phyloP scores from a whole-genome alignment of 2,888 invertebrate species.

The Andricus quercusramuli region DNA sequence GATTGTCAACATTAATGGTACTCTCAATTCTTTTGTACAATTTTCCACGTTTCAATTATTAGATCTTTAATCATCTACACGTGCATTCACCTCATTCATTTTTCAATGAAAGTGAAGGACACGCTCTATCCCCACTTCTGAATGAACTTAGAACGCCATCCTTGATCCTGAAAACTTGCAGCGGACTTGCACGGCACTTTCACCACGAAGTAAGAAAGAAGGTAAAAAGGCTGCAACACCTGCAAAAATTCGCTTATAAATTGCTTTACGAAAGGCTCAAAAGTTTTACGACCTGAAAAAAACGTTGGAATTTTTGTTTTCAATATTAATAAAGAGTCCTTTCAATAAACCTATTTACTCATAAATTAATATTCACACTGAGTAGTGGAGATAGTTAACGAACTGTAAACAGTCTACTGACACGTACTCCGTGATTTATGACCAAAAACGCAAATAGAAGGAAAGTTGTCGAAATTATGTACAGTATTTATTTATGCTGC shows the following conservation, averaged over 20 bases:
- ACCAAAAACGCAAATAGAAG: constrained; percentile 9
- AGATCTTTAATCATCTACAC: neutral
- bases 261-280: neutral
- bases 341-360: neutral
- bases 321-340: neutral
- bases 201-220: constrained; percentile 2
- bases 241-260: neutral
- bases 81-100: constrained; percentile 11
- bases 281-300: neutral
- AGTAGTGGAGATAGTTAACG: neutral
- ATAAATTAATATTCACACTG: neutral
- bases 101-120: constrained; percentile 31
- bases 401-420: constrained; percentile 14
- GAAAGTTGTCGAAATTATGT: neutral
- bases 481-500: constrained; percentile 16
- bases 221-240: neutral
- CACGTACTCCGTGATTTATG: neutral
- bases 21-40: neutral
- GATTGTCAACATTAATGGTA: neutral
- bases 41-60: neutral
- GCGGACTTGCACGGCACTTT: constrained; percentile 9
- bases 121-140: neutral
- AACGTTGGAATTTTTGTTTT: neutral
- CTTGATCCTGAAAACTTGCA: constrained; percentile 39
- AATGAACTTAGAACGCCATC: constrained; percentile 8